phyloP scores from a whole-genome alignment of 1,140 invertebrate species.

The Dreissena rostriformis region DNA sequence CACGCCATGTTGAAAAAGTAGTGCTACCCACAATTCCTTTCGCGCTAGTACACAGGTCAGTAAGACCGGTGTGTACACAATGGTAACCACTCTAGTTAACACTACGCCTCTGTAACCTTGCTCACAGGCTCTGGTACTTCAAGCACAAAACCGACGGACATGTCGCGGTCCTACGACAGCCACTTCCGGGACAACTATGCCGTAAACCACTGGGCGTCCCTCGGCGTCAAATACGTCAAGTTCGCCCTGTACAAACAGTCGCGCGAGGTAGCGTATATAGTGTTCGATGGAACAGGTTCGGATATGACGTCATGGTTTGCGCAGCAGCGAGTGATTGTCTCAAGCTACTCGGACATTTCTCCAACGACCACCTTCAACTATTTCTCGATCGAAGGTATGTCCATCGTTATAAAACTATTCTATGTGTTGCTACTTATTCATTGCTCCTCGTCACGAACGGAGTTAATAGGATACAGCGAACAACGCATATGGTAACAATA shows the following conservation, averaged over 20 bases:
- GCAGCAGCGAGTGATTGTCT: background rate
- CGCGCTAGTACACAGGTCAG: too few species aligned
- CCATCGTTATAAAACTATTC: background rate
- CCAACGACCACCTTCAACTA: background rate
- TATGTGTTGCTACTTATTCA: too few species aligned
- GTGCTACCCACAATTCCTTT: too few species aligned
- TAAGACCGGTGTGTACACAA: too few species aligned
- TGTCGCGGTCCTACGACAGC: slow-evolving; percentile 4
- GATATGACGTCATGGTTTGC: slow-evolving; percentile 11
- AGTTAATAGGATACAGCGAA: too few species aligned
- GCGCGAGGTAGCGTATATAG: slow-evolving; percentile 2
- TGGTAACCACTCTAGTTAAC: background rate
- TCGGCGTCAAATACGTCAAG: slow-evolving; percentile 11
- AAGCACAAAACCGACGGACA: background rate
- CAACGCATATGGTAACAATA: too few species aligned
- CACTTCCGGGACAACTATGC: slow-evolving; percentile 1
- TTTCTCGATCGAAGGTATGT: slow-evolving; percentile 9
- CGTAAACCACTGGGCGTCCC: background rate
- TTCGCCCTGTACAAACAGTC: slow-evolving; percentile 11
- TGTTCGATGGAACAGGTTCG: slow-evolving; percentile 27
- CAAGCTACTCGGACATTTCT: slow-evolving; percentile 16
- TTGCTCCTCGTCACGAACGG: too few species aligned
- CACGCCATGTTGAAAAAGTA: too few species aligned
- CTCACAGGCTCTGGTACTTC: slow-evolving; percentile 19
- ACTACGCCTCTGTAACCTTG: background rate